Conservation (phyloP, 2,113 vertebrate species). For the Brachyhypopomus occidentalis region DNA sequence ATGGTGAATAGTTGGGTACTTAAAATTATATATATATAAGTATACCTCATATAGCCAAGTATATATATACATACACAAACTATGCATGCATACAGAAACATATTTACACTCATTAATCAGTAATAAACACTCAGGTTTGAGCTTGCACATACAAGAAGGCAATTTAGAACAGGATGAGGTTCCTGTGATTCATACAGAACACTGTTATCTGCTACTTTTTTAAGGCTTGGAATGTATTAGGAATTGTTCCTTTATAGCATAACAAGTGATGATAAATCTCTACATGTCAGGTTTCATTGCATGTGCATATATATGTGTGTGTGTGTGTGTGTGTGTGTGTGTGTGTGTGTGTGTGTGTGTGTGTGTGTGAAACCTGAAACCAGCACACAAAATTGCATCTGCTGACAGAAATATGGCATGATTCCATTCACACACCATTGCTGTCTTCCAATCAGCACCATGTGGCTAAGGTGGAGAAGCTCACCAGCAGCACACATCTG, state of each 20-base stretch:
- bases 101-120: neutral
- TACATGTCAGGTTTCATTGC: neutral
- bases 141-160: too few relatives aligned
- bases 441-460: slow-evolving; percentile 15
- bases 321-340: slow-evolving; percentile 37
- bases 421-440: neutral
- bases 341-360: slow-evolving; percentile 16
- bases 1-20: neutral
- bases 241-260: too few relatives aligned
- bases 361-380: slow-evolving; percentile 23
- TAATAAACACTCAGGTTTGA: too few relatives aligned
- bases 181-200: too few relatives aligned
- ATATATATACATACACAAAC: neutral
- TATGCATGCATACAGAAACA: neutral
- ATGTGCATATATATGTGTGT: neutral
- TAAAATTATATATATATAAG: neutral
- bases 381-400: neutral
- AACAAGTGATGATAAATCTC: too few relatives aligned
- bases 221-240: too few relatives aligned
- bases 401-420: slow-evolving; percentile 17
- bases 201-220: too few relatives aligned
- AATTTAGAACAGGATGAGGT: too few relatives aligned
- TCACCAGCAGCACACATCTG: neutral
- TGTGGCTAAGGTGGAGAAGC: neutral
- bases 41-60: too few relatives aligned